Evolutionary conservation across 2,888 invertebrate genomes (phyloP).

Genomic region (Rhagophthalmus giganteus): DNA sequence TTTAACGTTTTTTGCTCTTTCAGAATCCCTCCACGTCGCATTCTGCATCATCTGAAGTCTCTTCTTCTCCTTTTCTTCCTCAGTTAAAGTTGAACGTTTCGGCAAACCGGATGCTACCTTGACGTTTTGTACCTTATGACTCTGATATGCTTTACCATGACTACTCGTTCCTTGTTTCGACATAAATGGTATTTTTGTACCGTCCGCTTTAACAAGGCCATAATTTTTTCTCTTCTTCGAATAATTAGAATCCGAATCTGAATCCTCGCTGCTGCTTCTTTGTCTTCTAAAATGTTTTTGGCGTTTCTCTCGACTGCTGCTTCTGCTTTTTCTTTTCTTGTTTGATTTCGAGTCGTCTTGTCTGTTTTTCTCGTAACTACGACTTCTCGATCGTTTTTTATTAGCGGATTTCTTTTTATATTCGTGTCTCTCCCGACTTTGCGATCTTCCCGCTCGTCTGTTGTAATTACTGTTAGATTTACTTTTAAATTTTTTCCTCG

Average conservation of each 20-base stretch:
- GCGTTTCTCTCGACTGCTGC: too few relatives aligned
- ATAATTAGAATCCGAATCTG: conserved; percentile 19
- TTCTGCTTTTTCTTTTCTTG: conserved; percentile 4
- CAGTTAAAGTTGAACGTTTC: conserved; percentile 54
- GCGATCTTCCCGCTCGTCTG: neutral
- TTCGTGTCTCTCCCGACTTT: neutral
- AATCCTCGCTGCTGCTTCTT: conserved; percentile 16
- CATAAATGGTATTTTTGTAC: conserved; percentile 44
- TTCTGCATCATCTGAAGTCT: conserved; percentile 83
- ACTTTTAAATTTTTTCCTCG: neutral
- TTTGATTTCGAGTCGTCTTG: neutral
- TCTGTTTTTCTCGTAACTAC: conserved; percentile 10
- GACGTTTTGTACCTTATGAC: conserved; percentile 26
- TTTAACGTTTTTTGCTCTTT: conserved; percentile 66
- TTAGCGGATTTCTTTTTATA: neutral
- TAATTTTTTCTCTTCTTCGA: conserved; percentile 41
- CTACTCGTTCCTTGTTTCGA: neutral
- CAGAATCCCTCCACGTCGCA: conserved; percentile 70
- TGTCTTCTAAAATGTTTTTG: neutral
- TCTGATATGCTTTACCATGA: conserved; percentile 12
- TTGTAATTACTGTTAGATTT: too few relatives aligned
- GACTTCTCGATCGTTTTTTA: conserved; percentile 2
- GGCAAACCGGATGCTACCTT: conserved; percentile 5
- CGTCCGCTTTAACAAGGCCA: conserved; percentile 54
- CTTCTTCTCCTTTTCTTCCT: conserved; percentile 70